Evolutionary conservation across 2,113 vertebrate species (phyloP).

Genomic region (Talpa occidentalis): DNA sequence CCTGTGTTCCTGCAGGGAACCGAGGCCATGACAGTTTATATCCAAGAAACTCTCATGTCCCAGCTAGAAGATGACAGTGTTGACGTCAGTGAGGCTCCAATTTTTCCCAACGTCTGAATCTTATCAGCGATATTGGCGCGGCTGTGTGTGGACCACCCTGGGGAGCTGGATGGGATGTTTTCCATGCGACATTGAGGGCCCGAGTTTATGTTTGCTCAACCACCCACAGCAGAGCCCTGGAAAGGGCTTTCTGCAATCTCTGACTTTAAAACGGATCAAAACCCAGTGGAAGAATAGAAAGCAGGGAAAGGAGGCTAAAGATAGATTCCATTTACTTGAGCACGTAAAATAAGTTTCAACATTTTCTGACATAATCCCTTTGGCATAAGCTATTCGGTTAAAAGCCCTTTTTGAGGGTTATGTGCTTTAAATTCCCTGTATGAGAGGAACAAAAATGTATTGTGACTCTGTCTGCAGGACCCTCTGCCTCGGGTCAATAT

Average conservation of each 20-base stretch:
- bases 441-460: neutral
- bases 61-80: neutral
- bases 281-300: neutral
- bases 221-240: neutral
- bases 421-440: neutral
- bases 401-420: constrained; percentile 11
- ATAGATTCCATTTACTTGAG: neutral
- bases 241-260: neutral
- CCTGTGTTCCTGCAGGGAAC: neutral
- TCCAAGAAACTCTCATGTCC: neutral
- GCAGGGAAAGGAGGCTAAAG: neutral
- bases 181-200: neutral
- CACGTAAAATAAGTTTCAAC: neutral
- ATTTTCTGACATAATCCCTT: neutral
- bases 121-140: fast-evolving
- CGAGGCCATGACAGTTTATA: neutral
- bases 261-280: neutral
- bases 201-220: fast-evolving
- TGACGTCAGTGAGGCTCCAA: neutral
- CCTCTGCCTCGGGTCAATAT: neutral
- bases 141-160: neutral
- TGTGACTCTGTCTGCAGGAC: neutral
- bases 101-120: neutral
- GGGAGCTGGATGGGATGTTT: neutral
- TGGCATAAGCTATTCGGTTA: neutral